These are phyloP conservation scores for Patiria pectinifera DNA, from an alignment of 53 echinoderm and acorn worm genomes.

Conservation along the genomic window DNA sequence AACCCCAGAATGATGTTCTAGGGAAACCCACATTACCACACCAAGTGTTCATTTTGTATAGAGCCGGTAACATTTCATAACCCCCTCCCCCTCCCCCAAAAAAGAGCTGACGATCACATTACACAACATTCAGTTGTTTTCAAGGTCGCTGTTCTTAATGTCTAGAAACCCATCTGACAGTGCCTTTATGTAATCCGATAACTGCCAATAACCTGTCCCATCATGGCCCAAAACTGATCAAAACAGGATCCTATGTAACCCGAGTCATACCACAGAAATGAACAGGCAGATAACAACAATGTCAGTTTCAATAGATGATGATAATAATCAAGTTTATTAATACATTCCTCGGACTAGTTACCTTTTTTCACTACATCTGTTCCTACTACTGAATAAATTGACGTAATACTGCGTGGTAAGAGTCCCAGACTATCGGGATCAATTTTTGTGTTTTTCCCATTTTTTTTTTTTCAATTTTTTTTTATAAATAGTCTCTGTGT, in stretches of 20 bases:
- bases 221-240: background rate
- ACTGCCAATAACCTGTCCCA: no score
- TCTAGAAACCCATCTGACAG: no score
- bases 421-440: constrained; percentile 30
- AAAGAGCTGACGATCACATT: no score
- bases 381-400: background rate
- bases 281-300: background rate
- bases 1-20: no score
- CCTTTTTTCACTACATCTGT: constrained; percentile 43
- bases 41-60: no score
- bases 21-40: no score
- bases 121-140: no score
- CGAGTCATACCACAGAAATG: background rate
- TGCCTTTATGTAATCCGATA: no score
- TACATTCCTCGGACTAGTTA: constrained; percentile 50
- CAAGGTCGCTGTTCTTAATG: no score
- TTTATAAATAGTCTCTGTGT: constrained; percentile 55
- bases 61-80: no score
- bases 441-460: background rate
- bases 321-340: constrained; percentile 43
- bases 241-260: no score
- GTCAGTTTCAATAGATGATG: constrained; percentile 36
- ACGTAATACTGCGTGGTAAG: constrained; percentile 58
- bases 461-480: constrained; percentile 1
- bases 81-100: no score